Evolutionary conservation across 1,140 invertebrate species (phyloP).

Genomic region (Drosophila orosa): DNA sequence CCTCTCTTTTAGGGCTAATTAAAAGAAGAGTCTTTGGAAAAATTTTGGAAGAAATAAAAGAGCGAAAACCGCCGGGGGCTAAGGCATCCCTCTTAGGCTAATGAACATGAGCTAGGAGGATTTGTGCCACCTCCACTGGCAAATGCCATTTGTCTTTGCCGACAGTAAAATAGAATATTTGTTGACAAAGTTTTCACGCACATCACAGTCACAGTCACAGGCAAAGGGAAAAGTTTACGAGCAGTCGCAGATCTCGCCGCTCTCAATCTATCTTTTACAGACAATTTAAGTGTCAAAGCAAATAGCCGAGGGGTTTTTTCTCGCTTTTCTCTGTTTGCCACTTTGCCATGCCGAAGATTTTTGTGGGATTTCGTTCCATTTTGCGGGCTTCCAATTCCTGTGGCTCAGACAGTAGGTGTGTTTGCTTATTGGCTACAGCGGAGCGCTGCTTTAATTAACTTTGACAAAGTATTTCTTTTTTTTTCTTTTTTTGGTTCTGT

Average conservation of each 20-base stretch:
- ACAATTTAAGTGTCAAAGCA: constrained; percentile 54
- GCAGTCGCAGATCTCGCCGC: constrained; percentile 25
- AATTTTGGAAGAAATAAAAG: not conserved
- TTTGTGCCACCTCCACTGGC: not conserved
- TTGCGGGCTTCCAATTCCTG: constrained; percentile 14
- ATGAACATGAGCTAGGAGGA: constrained; percentile 14
- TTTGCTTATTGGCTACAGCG: constrained; percentile 56
- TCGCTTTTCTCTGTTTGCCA: constrained; percentile 26
- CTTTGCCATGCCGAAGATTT: constrained; percentile 37
- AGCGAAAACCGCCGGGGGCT: not conserved
- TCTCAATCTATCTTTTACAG: constrained; percentile 68
- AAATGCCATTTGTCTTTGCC: constrained; percentile 40
- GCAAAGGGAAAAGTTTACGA: constrained; percentile 55
- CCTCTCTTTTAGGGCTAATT: constrained; percentile 17
- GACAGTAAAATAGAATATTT: constrained; percentile 53
- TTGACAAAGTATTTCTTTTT: constrained; percentile 33
- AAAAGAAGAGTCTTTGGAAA: constrained; percentile 2
- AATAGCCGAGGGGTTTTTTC: constrained; percentile 38
- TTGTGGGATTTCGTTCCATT: constrained; percentile 36
- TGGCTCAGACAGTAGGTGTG: constrained; percentile 50
- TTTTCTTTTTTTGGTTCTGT: not conserved
- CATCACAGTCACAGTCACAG: not conserved
- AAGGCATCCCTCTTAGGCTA: constrained; percentile 21
- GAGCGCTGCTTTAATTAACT: constrained; percentile 65
- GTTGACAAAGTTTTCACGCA: constrained; percentile 62